Base-by-base conservation (phyloP, 2,888 invertebrate genomes). In the Cephus pulcher region DNA sequence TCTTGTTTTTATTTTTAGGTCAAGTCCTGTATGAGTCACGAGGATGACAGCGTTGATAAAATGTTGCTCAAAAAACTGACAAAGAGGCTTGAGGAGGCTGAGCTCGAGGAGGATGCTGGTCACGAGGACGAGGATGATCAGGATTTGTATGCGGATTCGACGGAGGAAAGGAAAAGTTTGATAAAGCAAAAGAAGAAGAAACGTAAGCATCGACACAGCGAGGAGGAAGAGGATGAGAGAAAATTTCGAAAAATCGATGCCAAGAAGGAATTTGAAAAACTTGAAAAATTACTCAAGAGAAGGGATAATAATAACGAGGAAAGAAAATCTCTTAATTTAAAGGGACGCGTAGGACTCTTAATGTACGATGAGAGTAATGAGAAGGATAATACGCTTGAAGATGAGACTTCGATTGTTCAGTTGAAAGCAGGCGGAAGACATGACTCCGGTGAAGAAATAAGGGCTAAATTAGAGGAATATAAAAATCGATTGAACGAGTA, bases 1-100 rank as follows among this genome's bases (percentile, higher is more conserved):
- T 9, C 9, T 56, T 56, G 0, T 30, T 71, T 23, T 34, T 78
- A 69, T 76, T 79, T 74, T 9, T 75, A 90, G 90, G 78, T 89
- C 12, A 87, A 86, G 81, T 77, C 87, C 0, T 90, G 90, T 77
- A 83, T 85, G 80, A 81, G 78, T 34, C 78, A 79, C 32, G 86
- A 84, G 4, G 83, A 83, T 11, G 84, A 83, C 23, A 73, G 33
- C 4, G 73, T 68, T 0, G 82, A 87, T 1, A 85, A 83, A 71
- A 83, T 80, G 76, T 23, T 79, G 2, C 71, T 82, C 76, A 84
- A 80, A 75, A 86, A 80, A 80, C 73, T 81, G 12, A 75, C 82
- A 23, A 86, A 83, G 73, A 84, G 81, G 68, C 73, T 84, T 11
- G 82, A 83, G n/a, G 83, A 80, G 0, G 12, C 78, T 1, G 85